Conservation (phyloP, 2,113 vertebrate genomes). For the Cavia porcellus region DNA sequence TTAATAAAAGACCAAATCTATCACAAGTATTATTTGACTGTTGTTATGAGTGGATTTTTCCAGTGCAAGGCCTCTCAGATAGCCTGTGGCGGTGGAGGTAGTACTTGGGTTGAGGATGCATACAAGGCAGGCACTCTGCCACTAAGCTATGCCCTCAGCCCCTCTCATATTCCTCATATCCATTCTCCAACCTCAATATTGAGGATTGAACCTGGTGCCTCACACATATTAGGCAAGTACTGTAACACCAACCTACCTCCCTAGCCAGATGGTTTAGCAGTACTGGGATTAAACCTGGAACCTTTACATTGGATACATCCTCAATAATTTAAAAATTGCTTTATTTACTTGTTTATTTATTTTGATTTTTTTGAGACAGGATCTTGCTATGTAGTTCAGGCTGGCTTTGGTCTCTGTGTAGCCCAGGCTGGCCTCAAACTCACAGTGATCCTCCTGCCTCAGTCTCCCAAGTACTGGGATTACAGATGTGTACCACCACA, state of each 20-base stretch:
- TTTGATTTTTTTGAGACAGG: too few species aligned
- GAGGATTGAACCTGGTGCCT: neutral
- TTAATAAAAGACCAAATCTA: neutral
- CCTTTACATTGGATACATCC: neutral
- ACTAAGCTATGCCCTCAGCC: neutral
- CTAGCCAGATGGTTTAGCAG: neutral
- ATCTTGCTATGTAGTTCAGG: neutral
- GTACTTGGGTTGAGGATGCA: neutral
- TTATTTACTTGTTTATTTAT: too few species aligned
- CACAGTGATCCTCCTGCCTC: neutral
- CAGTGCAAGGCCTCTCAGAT: neutral
- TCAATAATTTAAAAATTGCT: neutral
- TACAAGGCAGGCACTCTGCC: neutral
- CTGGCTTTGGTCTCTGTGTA: neutral
- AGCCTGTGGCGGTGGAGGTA: too few species aligned
- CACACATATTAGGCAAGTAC: neutral
- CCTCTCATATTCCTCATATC: neutral
- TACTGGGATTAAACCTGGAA: neutral
- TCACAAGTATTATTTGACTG: constrained; percentile 6
- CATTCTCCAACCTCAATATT: neutral
- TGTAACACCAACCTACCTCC: neutral
- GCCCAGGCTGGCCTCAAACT: too few species aligned
- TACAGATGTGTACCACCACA: neutral
- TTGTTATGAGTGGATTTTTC: constrained; percentile 2
- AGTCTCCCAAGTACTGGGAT: neutral